These are phyloP conservation scores for Apodemus sylvaticus DNA, from an alignment of 2,113 vertebrate genomes.

Conservation along the genomic window DNA sequence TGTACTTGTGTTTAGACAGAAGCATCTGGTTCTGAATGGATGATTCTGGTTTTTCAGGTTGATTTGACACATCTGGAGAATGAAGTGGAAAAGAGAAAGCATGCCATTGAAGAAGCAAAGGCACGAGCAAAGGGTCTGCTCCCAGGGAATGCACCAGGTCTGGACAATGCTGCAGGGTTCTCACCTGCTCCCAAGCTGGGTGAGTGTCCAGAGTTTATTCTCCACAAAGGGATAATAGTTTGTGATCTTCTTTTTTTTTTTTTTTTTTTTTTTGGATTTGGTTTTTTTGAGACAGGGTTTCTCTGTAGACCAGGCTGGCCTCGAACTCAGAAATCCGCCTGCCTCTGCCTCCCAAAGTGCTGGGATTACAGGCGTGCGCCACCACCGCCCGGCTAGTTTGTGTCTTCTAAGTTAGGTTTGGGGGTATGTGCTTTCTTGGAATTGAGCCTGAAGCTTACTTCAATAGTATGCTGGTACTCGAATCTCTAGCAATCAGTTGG, in stretches of 20 bases:
- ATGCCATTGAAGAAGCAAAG: constrained; percentile 87
- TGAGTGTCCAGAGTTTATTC: constrained; percentile 23
- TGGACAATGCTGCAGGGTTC: constrained; percentile 85
- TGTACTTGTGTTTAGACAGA: not conserved
- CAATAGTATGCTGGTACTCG: not conserved
- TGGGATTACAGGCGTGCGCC: too few relatives aligned
- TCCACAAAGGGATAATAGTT: not conserved
- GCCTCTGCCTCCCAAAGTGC: too few relatives aligned
- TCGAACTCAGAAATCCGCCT: too few relatives aligned
- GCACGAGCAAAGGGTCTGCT: constrained; percentile 86
- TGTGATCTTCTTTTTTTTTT: not conserved
- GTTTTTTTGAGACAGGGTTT: too few relatives aligned
- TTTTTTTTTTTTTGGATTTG: too few relatives aligned
- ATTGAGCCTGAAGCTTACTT: not conserved
- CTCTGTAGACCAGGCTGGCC: too few relatives aligned
- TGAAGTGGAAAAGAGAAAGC: constrained; percentile 87
- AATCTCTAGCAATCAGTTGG: not conserved
- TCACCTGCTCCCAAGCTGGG: constrained; percentile 88
- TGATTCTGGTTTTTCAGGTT: constrained; percentile 76
- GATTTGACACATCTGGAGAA: constrained; percentile 86
- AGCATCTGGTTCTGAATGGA: not conserved
- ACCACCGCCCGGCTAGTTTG: too few relatives aligned
- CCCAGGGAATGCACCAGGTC: constrained; percentile 76
- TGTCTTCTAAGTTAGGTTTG: not conserved
- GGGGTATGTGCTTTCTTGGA: not conserved